These are phyloP conservation scores for Thysanoteuthis rhombus DNA, from an alignment of 2,888 invertebrate species.

Conservation along the genomic window DNA sequence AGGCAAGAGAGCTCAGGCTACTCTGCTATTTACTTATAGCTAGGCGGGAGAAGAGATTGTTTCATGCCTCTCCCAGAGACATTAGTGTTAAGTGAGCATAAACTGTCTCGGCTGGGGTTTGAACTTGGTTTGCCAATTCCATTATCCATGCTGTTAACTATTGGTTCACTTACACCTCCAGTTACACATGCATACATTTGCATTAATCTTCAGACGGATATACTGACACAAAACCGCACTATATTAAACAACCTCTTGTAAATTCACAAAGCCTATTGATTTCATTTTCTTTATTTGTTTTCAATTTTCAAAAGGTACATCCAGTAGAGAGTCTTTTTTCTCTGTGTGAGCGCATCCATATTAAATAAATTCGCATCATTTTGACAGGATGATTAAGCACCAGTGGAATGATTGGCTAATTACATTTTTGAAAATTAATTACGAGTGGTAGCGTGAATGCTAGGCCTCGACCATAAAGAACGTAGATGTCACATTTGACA, in stretches of 20 bases:
- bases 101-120: too few relatives aligned
- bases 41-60: too few relatives aligned
- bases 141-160: too few relatives aligned
- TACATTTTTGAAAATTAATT: not conserved
- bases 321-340: not conserved
- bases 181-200: not conserved
- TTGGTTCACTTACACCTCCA: too few relatives aligned
- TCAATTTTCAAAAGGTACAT: not conserved
- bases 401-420: not conserved
- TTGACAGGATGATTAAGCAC: conserved; percentile 12
- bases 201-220: not conserved
- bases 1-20: too few relatives aligned
- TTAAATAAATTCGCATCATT: not conserved
- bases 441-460: not conserved
- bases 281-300: not conserved
- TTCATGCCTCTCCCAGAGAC: too few relatives aligned
- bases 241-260: not conserved
- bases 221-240: not conserved
- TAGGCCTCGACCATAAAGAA: not conserved
- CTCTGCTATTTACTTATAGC: too few relatives aligned
- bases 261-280: not conserved
- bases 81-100: too few relatives aligned
- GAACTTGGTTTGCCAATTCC: too few relatives aligned
- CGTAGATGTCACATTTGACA: not conserved
- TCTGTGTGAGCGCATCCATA: not conserved